Evolutionary conservation across 2,888 invertebrate species (phyloP).

Genomic region (Shargacucullia verbasci): DNA sequence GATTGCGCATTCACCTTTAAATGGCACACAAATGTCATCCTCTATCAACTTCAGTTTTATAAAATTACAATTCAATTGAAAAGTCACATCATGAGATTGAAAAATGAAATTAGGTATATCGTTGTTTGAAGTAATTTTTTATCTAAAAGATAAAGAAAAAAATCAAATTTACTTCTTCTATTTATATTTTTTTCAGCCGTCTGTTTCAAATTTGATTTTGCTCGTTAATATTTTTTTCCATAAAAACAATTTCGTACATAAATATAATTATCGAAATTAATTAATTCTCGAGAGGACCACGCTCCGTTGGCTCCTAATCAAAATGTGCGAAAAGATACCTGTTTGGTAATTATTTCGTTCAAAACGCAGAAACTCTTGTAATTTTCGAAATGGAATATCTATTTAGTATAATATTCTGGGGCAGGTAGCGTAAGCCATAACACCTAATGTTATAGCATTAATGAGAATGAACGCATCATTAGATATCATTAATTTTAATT

Average conservation of each 20-base stretch:
- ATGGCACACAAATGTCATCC: too few species aligned
- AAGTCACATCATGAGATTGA: too few species aligned
- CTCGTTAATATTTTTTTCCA: background rate
- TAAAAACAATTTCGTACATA: conserved; percentile 12
- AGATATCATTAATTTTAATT: conserved; percentile 41
- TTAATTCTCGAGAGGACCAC: conserved; percentile 23
- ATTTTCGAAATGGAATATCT: conserved; percentile 38
- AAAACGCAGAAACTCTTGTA: conserved; percentile 28
- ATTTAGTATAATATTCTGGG: conserved; percentile 16
- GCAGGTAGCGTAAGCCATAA: conserved; percentile 12
- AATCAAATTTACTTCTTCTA: too few species aligned
- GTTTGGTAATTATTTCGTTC: conserved; percentile 29
- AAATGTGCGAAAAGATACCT: conserved; percentile 29
- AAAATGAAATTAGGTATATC: too few species aligned
- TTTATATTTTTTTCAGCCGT: background rate
- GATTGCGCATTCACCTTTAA: too few species aligned
- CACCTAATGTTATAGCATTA: conserved; percentile 12
- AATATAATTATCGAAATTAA: conserved; percentile 35
- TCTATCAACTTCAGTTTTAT: too few species aligned
- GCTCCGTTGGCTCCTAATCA: conserved; percentile 31
- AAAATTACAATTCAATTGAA: too few species aligned
- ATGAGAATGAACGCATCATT: conserved; percentile 39
- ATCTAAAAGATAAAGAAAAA: too few species aligned
- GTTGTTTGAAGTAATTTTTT: too few species aligned
- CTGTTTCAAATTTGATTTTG: conserved; percentile 1